These are phyloP conservation scores for Hylaeus anthracinus DNA, from an alignment of 1,140 invertebrate species.

Conservation along the genomic window DNA sequence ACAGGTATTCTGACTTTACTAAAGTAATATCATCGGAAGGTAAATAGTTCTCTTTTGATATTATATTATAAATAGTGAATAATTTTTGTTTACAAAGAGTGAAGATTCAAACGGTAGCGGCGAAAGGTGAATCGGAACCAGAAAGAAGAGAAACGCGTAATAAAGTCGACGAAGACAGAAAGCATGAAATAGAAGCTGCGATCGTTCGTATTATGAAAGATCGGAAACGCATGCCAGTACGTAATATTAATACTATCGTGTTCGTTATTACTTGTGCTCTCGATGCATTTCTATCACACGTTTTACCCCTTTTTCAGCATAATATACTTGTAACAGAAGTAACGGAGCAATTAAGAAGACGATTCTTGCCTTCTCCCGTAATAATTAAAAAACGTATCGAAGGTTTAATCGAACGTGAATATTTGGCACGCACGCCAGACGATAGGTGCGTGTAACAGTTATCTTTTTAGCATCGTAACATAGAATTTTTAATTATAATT, in stretches of 20 bases:
- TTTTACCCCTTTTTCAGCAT: constrained; percentile 83
- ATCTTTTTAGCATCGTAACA: constrained; percentile 1
- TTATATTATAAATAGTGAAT: constrained; percentile 36
- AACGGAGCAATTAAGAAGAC: constrained; percentile 96
- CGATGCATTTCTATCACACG: not conserved
- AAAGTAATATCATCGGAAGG: not conserved
- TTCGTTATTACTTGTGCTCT: constrained; percentile 7
- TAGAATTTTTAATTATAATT: not conserved
- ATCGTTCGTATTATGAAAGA: constrained; percentile 99
- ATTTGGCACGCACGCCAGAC: constrained; percentile 96
- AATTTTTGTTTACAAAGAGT: constrained; percentile 83
- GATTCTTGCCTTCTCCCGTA: constrained; percentile 98
- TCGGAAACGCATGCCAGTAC: constrained; percentile 94
- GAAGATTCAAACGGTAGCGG: constrained; percentile 96
- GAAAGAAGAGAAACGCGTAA: constrained; percentile 98
- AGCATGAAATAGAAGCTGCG: constrained; percentile 99
- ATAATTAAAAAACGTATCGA: constrained; percentile 99
- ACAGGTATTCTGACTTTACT: constrained; percentile 84
- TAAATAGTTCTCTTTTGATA: not conserved
- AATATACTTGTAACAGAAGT: constrained; percentile 98
- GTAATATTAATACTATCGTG: constrained; percentile 56
- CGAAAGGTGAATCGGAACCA: constrained; percentile 98
- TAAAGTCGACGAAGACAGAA: constrained; percentile 99
- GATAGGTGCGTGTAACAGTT: constrained; percentile 85
- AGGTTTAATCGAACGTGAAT: constrained; percentile 99